A percentile compares a stretch with the other conserved stretches of the same genome.
phyloP scores from a whole-genome alignment of 2,113 vertebrate genomes.

The Fregata magnificens region DNA sequence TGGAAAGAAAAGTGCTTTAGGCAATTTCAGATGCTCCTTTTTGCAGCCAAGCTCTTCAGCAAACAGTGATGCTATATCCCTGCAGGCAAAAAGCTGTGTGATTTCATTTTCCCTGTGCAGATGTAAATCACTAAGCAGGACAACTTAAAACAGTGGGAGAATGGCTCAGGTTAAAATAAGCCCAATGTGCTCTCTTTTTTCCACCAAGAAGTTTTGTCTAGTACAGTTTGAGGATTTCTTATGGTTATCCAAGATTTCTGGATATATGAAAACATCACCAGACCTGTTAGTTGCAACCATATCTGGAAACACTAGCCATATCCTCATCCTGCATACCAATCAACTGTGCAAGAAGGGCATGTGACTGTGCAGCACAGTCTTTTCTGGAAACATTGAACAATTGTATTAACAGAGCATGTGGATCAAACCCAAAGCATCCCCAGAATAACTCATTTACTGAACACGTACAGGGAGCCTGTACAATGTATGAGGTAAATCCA shows the following conservation, averaged over 20 bases:
- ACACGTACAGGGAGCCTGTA: neutral
- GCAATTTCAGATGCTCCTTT: neutral
- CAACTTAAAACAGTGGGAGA: neutral
- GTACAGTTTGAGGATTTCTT: neutral
- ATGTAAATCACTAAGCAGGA: neutral
- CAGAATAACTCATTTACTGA: neutral
- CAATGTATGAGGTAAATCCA: neutral
- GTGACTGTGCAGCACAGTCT: neutral
- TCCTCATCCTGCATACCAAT: neutral
- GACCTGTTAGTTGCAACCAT: neutral
- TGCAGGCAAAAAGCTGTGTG: neutral
- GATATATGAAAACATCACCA: neutral
- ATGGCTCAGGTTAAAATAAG: neutral
- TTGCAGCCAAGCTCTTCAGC: neutral
- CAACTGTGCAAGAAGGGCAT: neutral
- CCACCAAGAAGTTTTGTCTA: neutral
- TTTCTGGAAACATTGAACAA: neutral
- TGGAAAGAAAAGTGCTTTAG: neutral
- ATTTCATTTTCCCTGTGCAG: neutral
- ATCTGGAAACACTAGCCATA: neutral
- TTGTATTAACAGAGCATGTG: neutral
- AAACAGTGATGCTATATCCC: neutral
- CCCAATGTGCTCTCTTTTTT: neutral
- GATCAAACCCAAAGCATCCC: neutral
- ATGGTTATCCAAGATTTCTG: neutral